Evolutionary conservation across 2,113 vertebrate species (phyloP).

Genomic region (Thomomys bottae): DNA sequence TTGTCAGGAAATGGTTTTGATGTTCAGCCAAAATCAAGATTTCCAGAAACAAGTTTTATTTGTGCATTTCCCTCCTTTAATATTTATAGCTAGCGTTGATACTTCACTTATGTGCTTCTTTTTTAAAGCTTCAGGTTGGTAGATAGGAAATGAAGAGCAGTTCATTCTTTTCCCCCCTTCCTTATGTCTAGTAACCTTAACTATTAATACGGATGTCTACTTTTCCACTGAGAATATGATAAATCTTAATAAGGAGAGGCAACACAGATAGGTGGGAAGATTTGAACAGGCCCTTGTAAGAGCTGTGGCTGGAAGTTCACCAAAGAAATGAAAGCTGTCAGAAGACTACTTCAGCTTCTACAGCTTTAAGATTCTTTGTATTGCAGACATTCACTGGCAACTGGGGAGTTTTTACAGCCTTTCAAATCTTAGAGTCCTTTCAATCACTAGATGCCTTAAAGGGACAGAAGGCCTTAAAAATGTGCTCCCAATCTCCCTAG

Average conservation of each 20-base stretch:
- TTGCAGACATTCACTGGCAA: conserved; percentile 77
- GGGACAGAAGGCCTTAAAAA: conserved; percentile 88
- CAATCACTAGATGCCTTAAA: conserved; percentile 87
- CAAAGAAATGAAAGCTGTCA: conserved; percentile 75
- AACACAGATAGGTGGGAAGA: conserved; percentile 69
- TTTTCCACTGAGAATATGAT: conserved; percentile 55
- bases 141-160: conserved; percentile 42
- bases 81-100: conserved; percentile 78
- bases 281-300: conserved; percentile 69
- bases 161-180: neutral
- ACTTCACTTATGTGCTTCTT: conserved; percentile 68
- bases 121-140: conserved; percentile 63
- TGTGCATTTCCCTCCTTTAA: conserved; percentile 76
- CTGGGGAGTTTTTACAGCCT: conserved; percentile 84
- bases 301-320: conserved; percentile 51
- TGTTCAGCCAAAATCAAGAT: conserved; percentile 79
- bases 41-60: conserved; percentile 83
- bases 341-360: conserved; percentile 79
- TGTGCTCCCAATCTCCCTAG: conserved; percentile 82
- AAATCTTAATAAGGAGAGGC: conserved; percentile 61
- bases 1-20: conserved; percentile 82
- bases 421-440: conserved; percentile 85
- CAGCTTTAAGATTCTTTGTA: conserved; percentile 75
- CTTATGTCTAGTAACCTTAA: conserved; percentile 65
- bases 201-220: conserved; percentile 56